These are phyloP conservation scores for Sparidentex hasta DNA, from an alignment of 2,797 vertebrate genomes.

Conservation along the genomic window DNA sequence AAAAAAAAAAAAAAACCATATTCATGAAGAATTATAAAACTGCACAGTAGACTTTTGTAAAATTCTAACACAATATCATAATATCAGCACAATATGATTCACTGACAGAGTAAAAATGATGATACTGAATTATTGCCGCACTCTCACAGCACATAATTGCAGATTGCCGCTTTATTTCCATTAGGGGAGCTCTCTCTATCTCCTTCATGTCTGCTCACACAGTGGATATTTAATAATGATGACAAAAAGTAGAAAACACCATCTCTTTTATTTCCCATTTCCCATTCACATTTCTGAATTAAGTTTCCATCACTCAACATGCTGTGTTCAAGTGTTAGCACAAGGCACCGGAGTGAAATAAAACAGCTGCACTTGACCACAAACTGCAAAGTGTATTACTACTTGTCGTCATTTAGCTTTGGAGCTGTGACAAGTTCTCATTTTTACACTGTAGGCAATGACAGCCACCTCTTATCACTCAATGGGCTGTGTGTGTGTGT, in stretches of 20 bases:
- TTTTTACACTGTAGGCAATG: constrained; percentile 24
- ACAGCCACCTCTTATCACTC: constrained; percentile 40
- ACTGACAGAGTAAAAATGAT: not conserved
- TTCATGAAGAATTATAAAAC: no score
- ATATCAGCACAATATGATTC: not conserved
- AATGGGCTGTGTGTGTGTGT: no score
- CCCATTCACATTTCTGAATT: not conserved
- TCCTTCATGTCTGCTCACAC: not conserved
- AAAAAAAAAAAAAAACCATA: no score
- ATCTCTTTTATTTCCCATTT: not conserved
- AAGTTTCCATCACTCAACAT: not conserved
- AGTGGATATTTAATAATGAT: not conserved
- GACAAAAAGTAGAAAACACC: not conserved
- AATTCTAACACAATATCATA: not conserved
- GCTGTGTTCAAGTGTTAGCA: not conserved
- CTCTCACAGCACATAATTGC: not conserved
- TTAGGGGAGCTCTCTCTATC: not conserved
- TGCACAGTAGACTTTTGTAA: not conserved
- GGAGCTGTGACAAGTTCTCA: constrained; percentile 4
- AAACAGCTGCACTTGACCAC: not conserved
- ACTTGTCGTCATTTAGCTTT: constrained; percentile 30
- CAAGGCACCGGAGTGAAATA: not conserved
- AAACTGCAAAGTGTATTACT: constrained; percentile 3
- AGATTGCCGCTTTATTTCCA: not conserved
- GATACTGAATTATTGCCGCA: not conserved